Percentiles rank a stretch among this genome's conserved stretches.
These are phyloP conservation scores for Garra rufa DNA, from an alignment of 2,113 vertebrate species.

Conservation along the genomic window DNA sequence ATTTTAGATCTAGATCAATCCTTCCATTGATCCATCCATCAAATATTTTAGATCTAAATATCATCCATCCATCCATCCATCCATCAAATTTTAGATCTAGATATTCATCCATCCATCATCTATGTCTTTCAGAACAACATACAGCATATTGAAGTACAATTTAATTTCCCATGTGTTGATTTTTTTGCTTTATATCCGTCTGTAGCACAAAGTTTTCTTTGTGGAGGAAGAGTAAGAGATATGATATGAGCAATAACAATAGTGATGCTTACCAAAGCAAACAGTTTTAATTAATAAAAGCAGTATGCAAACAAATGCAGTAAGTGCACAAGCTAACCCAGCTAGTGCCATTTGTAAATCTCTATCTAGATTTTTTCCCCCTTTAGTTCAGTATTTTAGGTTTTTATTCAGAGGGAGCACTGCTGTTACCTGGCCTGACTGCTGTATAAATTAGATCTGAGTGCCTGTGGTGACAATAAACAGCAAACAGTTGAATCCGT, in stretches of 20 bases:
- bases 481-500: not conserved
- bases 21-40: no score
- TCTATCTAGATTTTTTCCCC: not conserved
- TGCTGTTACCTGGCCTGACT: not conserved
- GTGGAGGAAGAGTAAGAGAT: not conserved
- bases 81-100: no score
- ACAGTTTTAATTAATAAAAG: not conserved
- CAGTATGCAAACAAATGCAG: not conserved
- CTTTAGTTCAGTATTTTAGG: not conserved
- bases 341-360: not conserved
- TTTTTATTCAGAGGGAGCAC: not conserved
- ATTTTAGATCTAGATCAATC: no score
- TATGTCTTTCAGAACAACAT: not conserved
- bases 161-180: not conserved
- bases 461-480: not conserved
- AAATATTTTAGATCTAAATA: no score
- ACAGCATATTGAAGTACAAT: not conserved
- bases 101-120: no score
- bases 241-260: not conserved
- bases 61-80: not conserved
- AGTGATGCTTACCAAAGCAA: not conserved
- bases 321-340: no score
- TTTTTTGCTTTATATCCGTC: no score
- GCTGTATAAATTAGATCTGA: not conserved
- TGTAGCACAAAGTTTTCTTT: not conserved